Evolutionary conservation across 37 sponge, comb jelly and placozoan genomes (phyloP), one percentile per base, ranked within the genome.

Genomic region (Spongilla lacustris): DNA sequence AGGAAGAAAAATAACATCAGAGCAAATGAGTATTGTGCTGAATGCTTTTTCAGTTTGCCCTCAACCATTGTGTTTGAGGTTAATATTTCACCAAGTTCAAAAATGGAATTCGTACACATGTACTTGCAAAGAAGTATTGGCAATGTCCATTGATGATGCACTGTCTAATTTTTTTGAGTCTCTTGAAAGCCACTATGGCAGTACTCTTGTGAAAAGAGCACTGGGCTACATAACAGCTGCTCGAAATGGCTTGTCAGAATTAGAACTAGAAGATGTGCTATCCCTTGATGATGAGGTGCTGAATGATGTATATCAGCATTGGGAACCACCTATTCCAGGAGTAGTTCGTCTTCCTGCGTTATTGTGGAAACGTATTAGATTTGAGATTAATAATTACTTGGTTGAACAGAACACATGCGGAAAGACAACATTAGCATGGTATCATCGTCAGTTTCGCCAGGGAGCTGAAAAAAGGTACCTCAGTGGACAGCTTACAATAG

Each of bases 361-460:
- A 11, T 48, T 93, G 0, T 93, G 90, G 90, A 88, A 82, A 23
- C 46, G 93, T 26, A 86, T 93, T 26, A 78, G 73, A 13, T 67
- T 83, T 33, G 67, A 29, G 0, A 69, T 93, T 49, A 38, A 46
- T 22, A 87, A 89, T 26, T 93, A 80, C 67, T 21, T 93, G 0
- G 93, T 86, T 17, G 83, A 90, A 48, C 87, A 73, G 19, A 74
- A 66, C 50, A 79, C 87, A 48, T 83, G 73, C 31, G 90, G 90
- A 11, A 86, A 69, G 38, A 78, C 66, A 24, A 87, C 85, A 11
- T 37, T 90, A 3, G 68, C 26, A 2, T 93, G 93, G 93, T 93
- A 90, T 75, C 93, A 93, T 74, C 41, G 93, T 25, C 93, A 93
- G 33, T 93, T 93, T 73, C 49, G 74, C 58, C 91, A 93, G 66